Evolutionary conservation across 2,113 vertebrate species (phyloP).

Genomic region (Calidris pugnax): DNA sequence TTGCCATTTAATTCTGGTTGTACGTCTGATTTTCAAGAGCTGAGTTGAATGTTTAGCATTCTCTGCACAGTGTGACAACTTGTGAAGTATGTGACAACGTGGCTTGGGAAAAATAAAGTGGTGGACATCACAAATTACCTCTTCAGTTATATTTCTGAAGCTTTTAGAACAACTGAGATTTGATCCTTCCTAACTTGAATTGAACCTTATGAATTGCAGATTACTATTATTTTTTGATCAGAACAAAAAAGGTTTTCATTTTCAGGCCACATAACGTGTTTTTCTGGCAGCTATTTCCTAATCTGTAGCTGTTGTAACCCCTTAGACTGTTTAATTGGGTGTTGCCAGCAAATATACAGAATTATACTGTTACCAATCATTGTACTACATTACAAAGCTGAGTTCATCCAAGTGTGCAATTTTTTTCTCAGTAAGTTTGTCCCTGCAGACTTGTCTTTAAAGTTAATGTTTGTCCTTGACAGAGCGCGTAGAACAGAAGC

Average conservation of each 20-base stretch:
- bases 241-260: conserved; percentile 4
- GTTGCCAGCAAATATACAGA: not conserved
- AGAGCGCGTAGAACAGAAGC: not conserved
- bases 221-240: conserved; percentile 31
- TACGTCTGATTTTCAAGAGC: conserved; percentile 25
- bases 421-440: not conserved
- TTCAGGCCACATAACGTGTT: not conserved
- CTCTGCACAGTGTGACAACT: not conserved
- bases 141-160: not conserved
- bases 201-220: conserved; percentile 48
- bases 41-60: not conserved
- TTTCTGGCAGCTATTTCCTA: conserved; percentile 23
- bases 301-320: not conserved
- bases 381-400: not conserved
- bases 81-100: not conserved
- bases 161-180: not conserved
- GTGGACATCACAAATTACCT: not conserved
- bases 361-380: not conserved
- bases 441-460: conserved; percentile 48
- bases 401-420: conserved; percentile 2
- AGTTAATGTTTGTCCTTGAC: conserved; percentile 50
- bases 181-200: conserved; percentile 25
- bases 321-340: conserved; percentile 40
- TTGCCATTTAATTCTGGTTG: not conserved
- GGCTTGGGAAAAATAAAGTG: not conserved